phyloP scores from a whole-genome alignment of 23 tunicate species.

The Phallusia fumigata region DNA sequence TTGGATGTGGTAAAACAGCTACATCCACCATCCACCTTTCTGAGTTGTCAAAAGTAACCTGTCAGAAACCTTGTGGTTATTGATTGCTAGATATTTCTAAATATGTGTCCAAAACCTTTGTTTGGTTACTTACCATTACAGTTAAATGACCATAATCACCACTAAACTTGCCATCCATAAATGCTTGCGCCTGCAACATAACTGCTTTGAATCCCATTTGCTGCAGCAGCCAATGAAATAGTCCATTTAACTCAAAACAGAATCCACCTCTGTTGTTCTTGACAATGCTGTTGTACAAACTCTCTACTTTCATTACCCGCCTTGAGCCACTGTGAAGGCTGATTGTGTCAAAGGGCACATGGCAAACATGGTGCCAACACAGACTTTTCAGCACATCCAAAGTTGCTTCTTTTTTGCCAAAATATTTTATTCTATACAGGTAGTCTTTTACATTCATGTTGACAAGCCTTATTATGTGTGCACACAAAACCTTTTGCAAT shows the following conservation, averaged over 20 bases:
- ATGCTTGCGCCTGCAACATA: not conserved
- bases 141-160: conserved; percentile 10
- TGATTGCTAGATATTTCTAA: too few species aligned
- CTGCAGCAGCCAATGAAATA: conserved; percentile 17
- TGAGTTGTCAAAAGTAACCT: not conserved
- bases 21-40: conserved; percentile 20
- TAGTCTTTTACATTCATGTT: conserved; percentile 8
- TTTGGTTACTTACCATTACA: not conserved
- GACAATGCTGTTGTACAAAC: conserved; percentile 27
- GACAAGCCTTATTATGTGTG: not conserved
- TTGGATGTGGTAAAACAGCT: conserved; percentile 4
- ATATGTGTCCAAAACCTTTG: not conserved
- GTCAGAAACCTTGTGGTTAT: not conserved
- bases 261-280: conserved; percentile 35
- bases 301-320: not conserved
- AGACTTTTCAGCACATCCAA: conserved; percentile 7
- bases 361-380: conserved; percentile 21
- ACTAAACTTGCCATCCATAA: not conserved
- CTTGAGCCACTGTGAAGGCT: conserved; percentile 1
- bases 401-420: conserved; percentile 15
- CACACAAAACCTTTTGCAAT: not conserved
- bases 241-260: conserved; percentile 31
- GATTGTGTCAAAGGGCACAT: conserved; percentile 36
- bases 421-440: conserved; percentile 7
- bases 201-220: conserved; percentile 2